A percentile compares a stretch with the other conserved stretches of the same genome.
These are phyloP conservation scores for Volucella zonaria DNA, from an alignment of 2,888 invertebrate genomes.

Conservation along the genomic window DNA sequence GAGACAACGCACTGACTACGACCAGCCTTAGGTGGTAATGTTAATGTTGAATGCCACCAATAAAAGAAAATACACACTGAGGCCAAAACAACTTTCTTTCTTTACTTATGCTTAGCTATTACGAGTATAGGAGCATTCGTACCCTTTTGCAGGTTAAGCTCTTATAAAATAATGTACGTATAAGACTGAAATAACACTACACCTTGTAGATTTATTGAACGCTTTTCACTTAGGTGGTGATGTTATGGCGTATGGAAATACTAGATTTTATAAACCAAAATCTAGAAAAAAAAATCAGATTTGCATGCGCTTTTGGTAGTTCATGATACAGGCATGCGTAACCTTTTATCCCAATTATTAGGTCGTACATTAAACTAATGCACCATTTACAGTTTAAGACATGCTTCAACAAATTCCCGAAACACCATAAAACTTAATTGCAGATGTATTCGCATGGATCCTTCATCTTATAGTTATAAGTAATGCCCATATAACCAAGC, in stretches of 20 bases:
- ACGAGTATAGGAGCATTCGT: too few species aligned
- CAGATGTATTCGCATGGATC: constrained; percentile 53
- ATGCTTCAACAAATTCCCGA: constrained; percentile 35
- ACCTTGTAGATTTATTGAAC: too few species aligned
- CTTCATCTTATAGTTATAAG: constrained; percentile 37
- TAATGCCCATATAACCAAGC: constrained; percentile 66
- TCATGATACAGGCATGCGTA: constrained; percentile 30
- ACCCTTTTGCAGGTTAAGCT: not conserved
- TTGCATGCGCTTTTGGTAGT: constrained; percentile 7
- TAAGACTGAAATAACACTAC: too few species aligned
- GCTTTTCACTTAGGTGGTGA: too few species aligned
- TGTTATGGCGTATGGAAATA: too few species aligned
- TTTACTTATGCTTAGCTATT: too few species aligned
- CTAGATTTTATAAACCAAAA: constrained; percentile 1
- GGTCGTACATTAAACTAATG: constrained; percentile 58
- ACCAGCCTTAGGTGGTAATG: too few species aligned
- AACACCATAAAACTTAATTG: constrained; percentile 70
- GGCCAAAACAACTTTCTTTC: too few species aligned
- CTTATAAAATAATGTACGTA: not conserved
- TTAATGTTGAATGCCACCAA: too few species aligned
- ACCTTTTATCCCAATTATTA: constrained; percentile 47
- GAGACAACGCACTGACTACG: too few species aligned
- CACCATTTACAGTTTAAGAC: constrained; percentile 47
- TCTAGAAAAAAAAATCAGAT: not conserved
- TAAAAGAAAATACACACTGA: too few species aligned